Evolutionary conservation across 2,888 invertebrate genomes (phyloP).

Genomic region (Heliconius cydno): DNA sequence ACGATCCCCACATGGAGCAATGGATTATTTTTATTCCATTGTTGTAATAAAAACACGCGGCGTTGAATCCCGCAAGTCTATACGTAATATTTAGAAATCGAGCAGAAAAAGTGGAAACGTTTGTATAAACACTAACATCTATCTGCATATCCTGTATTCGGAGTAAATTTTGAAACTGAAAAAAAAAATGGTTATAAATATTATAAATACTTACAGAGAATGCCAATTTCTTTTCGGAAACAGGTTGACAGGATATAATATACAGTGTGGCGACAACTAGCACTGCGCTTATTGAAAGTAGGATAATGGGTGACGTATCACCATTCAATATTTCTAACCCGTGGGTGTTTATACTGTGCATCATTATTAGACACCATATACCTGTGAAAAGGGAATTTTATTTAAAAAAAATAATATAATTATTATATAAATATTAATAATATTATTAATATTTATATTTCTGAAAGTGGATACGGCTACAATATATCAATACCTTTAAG

Average conservation of each 20-base stretch:
- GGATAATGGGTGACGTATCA: constrained; percentile 53
- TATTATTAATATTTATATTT: too few species aligned
- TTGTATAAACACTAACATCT: not conserved
- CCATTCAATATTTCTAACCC: constrained; percentile 62
- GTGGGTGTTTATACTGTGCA: constrained; percentile 57
- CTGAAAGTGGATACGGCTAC: too few species aligned
- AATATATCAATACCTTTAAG: too few species aligned
- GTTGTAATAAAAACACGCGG: too few species aligned
- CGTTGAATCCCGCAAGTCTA: too few species aligned
- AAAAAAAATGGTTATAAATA: not conserved
- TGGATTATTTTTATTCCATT: too few species aligned
- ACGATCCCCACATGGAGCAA: too few species aligned
- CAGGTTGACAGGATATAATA: constrained; percentile 85
- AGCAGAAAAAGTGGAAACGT: too few species aligned
- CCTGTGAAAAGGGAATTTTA: not conserved
- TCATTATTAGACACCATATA: not conserved
- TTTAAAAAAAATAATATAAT: not conserved
- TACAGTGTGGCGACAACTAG: constrained; percentile 75
- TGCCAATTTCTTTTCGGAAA: constrained; percentile 83
- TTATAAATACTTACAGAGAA: constrained; percentile 79
- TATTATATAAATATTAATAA: too few species aligned
- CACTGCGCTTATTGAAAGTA: constrained; percentile 52
- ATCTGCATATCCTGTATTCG: too few species aligned
- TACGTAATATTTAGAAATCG: not conserved
- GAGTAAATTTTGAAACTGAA: not conserved